Conservation (phyloP, 2,797 vertebrate genomes). For the Amniataba percoides region DNA sequence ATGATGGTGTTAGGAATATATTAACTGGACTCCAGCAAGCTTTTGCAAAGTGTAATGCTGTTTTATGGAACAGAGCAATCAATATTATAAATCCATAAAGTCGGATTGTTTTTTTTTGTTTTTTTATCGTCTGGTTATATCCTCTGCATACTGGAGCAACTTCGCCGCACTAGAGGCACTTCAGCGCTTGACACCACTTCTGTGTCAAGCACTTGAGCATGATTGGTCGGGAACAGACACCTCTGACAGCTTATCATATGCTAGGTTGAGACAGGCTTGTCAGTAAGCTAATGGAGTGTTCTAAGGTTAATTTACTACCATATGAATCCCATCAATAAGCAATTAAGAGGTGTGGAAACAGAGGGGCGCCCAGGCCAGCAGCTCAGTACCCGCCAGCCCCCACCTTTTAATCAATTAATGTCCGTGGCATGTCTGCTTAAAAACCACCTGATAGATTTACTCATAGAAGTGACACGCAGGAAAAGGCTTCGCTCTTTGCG, state of each 20-base stretch:
- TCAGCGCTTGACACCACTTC: constrained; percentile 27
- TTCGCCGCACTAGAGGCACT: constrained; percentile 11
- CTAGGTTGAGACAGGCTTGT: constrained; percentile 77
- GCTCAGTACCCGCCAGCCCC: constrained; percentile 53
- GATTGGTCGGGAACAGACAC: constrained; percentile 62
- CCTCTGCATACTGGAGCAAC: constrained; percentile 8
- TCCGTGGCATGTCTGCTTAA: constrained; percentile 69
- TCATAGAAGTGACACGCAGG: constrained; percentile 61
- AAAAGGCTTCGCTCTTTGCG: constrained; percentile 40
- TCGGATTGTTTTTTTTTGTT: constrained; percentile 25
- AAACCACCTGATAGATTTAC: constrained; percentile 74
- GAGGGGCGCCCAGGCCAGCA: constrained; percentile 68
- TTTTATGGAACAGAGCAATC: constrained; percentile 41
- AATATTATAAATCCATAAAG: constrained; percentile 48
- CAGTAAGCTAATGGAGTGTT: constrained; percentile 83
- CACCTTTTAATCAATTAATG: constrained; percentile 80
- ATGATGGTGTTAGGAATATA: background rate
- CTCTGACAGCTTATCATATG: constrained; percentile 79
- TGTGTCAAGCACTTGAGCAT: constrained; percentile 38
- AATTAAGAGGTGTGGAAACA: constrained; percentile 85
- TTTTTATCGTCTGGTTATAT: constrained; percentile 30
- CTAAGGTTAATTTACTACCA: constrained; percentile 85
- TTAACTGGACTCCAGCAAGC: constrained; percentile 29
- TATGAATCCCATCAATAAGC: constrained; percentile 87
- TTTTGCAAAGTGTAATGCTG: constrained; percentile 21